Percentiles rank a stretch among this genome's conserved stretches.
Evolutionary conservation across 2,113 vertebrate genomes (phyloP).

Genomic region (Cephalopholis sonnerati): DNA sequence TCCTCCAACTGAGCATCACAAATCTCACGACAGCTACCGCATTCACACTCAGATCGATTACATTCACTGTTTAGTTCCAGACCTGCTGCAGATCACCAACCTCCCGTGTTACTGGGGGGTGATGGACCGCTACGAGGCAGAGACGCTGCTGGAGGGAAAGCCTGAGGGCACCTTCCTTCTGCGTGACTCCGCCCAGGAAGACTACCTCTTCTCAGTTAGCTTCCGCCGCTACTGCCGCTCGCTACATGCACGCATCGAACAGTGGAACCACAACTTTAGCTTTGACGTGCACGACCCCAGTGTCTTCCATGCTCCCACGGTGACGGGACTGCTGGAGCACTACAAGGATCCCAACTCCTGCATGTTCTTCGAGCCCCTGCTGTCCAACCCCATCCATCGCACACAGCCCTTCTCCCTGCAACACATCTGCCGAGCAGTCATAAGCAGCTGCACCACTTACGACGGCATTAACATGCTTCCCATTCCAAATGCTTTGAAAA

Average conservation of each 20-base stretch:
- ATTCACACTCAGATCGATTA: constrained; percentile 89
- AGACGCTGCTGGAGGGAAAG: constrained; percentile 86
- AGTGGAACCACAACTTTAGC: constrained; percentile 92
- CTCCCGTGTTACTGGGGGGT: constrained; percentile 90
- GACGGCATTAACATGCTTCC: constrained; percentile 87
- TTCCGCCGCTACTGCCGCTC: constrained; percentile 90
- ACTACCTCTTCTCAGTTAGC: constrained; percentile 90
- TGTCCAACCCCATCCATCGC: constrained; percentile 87
- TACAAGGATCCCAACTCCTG: constrained; percentile 91
- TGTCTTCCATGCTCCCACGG: constrained; percentile 87
- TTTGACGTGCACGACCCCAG: constrained; percentile 90
- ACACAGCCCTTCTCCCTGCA: constrained; percentile 86
- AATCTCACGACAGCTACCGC: constrained; percentile 77
- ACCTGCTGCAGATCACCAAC: constrained; percentile 86
- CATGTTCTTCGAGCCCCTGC: constrained; percentile 91
- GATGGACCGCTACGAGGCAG: constrained; percentile 89
- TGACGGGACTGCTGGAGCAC: constrained; percentile 87
- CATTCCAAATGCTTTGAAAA: constrained; percentile 87
- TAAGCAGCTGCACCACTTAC: constrained; percentile 86
- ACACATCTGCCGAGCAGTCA: constrained; percentile 85
- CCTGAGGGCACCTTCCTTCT: constrained; percentile 90
- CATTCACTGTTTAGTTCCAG: constrained; percentile 89
- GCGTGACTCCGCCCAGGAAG: constrained; percentile 90
- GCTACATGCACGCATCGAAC: constrained; percentile 88
- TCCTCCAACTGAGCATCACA: constrained; percentile 62